phyloP scores from a whole-genome alignment of 2,888 invertebrate species.

The Tenthredo distinguenda region DNA sequence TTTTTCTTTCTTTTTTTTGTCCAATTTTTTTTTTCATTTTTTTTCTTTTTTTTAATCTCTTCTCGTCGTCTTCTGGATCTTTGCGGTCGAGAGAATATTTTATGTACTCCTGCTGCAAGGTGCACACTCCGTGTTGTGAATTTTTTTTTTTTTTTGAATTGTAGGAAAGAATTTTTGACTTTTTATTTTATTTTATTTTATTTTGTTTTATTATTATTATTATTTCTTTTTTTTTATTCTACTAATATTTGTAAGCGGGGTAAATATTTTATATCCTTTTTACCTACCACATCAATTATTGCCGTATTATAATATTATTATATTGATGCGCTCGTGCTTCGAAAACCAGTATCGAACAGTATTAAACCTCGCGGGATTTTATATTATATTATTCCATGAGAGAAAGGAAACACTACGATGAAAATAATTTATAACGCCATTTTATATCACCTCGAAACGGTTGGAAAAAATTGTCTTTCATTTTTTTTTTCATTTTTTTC shows the following conservation, averaged over 20 bases:
- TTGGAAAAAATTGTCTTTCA: background rate
- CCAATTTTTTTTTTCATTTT: background rate
- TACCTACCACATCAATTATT: background rate
- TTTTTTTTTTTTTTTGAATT: background rate
- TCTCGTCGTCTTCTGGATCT: background rate
- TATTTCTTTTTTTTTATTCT: background rate
- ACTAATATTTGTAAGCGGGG: background rate
- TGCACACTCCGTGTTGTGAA: slow-evolving; percentile 39
- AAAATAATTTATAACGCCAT: background rate
- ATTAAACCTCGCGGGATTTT: slow-evolving; percentile 60
- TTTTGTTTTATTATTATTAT: background rate
- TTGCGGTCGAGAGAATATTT: background rate
- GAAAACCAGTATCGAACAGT: slow-evolving; percentile 68
- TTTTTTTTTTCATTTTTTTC: background rate
- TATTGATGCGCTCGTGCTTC: slow-evolving; percentile 23
- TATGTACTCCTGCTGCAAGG: background rate
- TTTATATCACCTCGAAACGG: background rate
- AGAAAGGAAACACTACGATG: background rate
- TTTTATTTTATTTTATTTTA: background rate
- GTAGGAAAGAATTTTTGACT: background rate
- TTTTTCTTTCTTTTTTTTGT: background rate
- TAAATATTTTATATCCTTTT: background rate
- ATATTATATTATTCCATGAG: slow-evolving; percentile 7
- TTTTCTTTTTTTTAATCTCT: too few relatives aligned
- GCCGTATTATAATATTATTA: slow-evolving; percentile 2